These are phyloP conservation scores for Argyra leucocephala DNA, from an alignment of 2,888 invertebrate species.

Conservation along the genomic window DNA sequence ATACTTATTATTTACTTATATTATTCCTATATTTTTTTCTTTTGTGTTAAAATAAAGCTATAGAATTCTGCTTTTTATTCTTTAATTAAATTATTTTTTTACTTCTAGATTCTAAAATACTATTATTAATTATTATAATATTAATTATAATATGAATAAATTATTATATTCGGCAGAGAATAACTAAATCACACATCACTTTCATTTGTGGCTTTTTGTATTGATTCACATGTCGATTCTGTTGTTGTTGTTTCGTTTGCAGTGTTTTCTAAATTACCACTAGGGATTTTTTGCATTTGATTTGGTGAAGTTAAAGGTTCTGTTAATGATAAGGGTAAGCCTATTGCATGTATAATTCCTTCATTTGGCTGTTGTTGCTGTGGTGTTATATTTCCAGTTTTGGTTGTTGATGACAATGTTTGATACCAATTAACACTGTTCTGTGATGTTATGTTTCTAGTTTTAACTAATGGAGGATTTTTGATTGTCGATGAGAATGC, in stretches of 20 bases:
- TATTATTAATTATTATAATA: no score
- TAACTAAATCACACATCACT: conserved; percentile 37
- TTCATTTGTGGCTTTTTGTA: conserved; percentile 31
- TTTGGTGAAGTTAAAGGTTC: conserved; percentile 8
- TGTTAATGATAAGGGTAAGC: conserved; percentile 4
- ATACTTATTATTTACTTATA: no score
- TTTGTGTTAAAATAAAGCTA: no score
- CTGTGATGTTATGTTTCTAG: conserved; percentile 59
- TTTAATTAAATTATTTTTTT: no score
- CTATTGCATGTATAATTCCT: background rate
- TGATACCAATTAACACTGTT: conserved; percentile 43
- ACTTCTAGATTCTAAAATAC: no score
- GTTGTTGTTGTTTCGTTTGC: conserved; percentile 22
- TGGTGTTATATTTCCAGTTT: background rate
- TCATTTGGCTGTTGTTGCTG: conserved; percentile 34
- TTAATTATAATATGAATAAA: conserved; percentile 17
- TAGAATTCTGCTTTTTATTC: no score
- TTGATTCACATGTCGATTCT: conserved; percentile 17
- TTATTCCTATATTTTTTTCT: no score
- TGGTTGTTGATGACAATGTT: conserved; percentile 34
- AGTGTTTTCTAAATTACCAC: conserved; percentile 21
- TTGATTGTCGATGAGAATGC: conserved; percentile 65
- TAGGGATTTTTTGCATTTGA: conserved; percentile 19
- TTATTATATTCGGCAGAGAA: conserved; percentile 25
- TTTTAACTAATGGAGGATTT: conserved; percentile 73